Conservation (phyloP, 1,140 invertebrate species). For the Papilio aristodemus region DNA sequence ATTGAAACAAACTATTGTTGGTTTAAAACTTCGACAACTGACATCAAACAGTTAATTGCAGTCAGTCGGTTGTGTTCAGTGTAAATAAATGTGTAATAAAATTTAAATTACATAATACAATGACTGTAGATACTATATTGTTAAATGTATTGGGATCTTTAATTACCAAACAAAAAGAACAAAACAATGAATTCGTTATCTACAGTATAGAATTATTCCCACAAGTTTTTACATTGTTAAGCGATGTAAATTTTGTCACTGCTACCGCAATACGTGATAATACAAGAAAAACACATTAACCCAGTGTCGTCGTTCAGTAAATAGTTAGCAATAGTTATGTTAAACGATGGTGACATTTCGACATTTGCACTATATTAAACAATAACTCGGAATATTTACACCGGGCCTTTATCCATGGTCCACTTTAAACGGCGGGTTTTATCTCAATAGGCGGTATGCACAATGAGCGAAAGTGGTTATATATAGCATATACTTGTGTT, state of each 20-base stretch:
- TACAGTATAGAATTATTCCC: conserved; percentile 9
- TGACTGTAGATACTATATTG: background rate
- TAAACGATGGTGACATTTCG: conserved; percentile 26
- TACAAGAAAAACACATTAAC: conserved; percentile 9
- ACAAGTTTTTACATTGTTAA: conserved; percentile 28
- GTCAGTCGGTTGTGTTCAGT: background rate
- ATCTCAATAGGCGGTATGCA: conserved; percentile 19
- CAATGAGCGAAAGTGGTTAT: conserved; percentile 56
- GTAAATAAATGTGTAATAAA: background rate
- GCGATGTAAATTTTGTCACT: conserved; percentile 24
- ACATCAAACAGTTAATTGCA: background rate
- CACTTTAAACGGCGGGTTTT: conserved; percentile 24
- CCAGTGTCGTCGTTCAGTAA: conserved; percentile 18
- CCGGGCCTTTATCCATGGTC: conserved; percentile 21
- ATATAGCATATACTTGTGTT: conserved; percentile 34
- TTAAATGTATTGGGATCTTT: background rate
- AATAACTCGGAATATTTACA: conserved; percentile 32
- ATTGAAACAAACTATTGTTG: background rate
- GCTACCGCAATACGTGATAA: conserved; percentile 31
- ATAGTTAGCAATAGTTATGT: conserved; percentile 29
- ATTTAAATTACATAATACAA: conserved; percentile 5
- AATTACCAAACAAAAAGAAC: conserved; percentile 17
- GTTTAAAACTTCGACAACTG: background rate
- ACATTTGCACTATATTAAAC: conserved; percentile 23
- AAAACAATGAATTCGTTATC: conserved; percentile 28